These are phyloP conservation scores for Mungos mungo DNA, from an alignment of 2,113 vertebrate species.

Conservation along the genomic window DNA sequence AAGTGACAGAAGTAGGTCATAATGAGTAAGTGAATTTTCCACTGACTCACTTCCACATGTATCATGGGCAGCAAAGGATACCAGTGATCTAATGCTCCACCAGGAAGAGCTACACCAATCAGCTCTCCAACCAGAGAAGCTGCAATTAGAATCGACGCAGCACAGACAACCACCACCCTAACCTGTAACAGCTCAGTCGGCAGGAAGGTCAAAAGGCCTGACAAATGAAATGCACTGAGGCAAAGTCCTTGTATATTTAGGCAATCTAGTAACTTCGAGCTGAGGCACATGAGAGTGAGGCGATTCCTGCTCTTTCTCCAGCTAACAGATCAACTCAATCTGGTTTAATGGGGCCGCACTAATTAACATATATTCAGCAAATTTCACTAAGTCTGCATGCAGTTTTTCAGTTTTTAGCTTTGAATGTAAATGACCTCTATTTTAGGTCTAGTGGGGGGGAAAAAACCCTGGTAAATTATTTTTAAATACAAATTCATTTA, in stretches of 20 bases:
- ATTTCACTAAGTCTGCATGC: neutral
- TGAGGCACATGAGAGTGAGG: neutral
- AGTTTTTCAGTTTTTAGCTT: conserved; percentile 56
- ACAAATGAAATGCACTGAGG: neutral
- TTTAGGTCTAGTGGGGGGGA: neutral
- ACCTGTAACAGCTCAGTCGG: neutral
- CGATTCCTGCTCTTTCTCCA: neutral
- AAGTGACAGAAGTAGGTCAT: conserved; percentile 83
- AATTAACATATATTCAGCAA: neutral
- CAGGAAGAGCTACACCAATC: conserved; percentile 62
- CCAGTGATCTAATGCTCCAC: conserved; percentile 71
- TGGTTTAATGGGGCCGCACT: neutral
- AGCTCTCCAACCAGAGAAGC: conserved; percentile 29
- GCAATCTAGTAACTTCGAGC: neutral
- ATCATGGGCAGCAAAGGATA: conserved; percentile 54
- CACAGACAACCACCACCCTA: neutral
- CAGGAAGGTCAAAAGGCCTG: neutral
- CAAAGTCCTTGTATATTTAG: neutral
- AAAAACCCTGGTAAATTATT: conserved; percentile 26
- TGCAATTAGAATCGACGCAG: neutral
- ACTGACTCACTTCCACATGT: conserved; percentile 81
- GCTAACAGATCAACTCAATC: neutral
- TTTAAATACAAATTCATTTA: conserved; percentile 70
- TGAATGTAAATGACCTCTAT: conserved; percentile 41
- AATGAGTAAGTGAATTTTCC: conserved; percentile 79